Percentiles rank a stretch among this genome's conserved stretches.
Conservation (phyloP, 1,140 invertebrate species). For the Nautilus pompilius region DNA sequence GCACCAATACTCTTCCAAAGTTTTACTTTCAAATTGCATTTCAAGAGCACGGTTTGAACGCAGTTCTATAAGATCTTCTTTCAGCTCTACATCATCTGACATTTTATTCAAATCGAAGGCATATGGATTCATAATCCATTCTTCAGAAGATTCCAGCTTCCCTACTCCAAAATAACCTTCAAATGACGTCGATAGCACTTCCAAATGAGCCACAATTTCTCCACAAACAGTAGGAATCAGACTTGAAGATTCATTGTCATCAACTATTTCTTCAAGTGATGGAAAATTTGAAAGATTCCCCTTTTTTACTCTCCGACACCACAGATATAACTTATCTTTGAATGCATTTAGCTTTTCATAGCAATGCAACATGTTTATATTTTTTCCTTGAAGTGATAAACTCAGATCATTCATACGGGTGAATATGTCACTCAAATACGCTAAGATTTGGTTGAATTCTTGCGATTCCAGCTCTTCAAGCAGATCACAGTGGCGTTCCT, state of each 20-base stretch:
- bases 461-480: not conserved
- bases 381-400: conserved; percentile 1
- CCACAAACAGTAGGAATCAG: not conserved
- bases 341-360: conserved; percentile 6
- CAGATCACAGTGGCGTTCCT: not conserved
- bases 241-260: not conserved
- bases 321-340: not conserved
- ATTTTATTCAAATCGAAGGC: not conserved
- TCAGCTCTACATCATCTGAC: not conserved
- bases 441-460: conserved; percentile 1
- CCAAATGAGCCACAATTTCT: conserved; percentile 1
- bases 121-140: not conserved
- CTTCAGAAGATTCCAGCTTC: not conserved
- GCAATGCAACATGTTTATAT: not conserved
- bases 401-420: not conserved
- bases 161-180: not conserved
- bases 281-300: not conserved
- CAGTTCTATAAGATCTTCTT: not conserved
- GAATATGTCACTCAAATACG: not conserved
- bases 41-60: not conserved
- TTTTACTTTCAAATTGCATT: not conserved
- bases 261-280: not conserved
- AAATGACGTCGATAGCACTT: not conserved
- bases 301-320: not conserved
- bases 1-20: conserved; percentile 3